Base-by-base conservation (phyloP, 2,113 vertebrate genomes). In the Entelurus aequoreus region DNA sequence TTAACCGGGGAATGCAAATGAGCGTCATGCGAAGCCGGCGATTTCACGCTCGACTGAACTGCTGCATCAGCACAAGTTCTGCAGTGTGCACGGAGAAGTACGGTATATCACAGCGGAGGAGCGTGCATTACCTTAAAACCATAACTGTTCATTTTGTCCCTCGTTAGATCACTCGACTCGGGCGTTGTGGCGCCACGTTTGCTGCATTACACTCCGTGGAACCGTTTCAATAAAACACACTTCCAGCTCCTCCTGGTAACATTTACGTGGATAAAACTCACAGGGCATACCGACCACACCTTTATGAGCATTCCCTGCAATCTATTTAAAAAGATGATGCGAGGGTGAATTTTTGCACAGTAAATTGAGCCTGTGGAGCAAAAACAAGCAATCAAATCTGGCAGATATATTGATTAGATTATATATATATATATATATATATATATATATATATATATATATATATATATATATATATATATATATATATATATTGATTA, bases 261-360 rank as follows among this genome's bases (percentile, higher is more conserved):
- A 82, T 68, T 28, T 53, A 68, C 57, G n/a, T 48, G 66, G 65
- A 68, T 65, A 48, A 61, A 66, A 65, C 78, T 81, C 68, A 72
- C 59, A 60, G 66, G 81, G 77, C 81, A 69, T 78, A 67, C 72
- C 84, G 77, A 87, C 75, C 79, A 80, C 68, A 54, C 79, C 74
- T 87, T 86, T 80, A 84, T 84, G 77, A 87, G 65, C 82, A 78
- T 79, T 79, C 79, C 62, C 71, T 78, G 76, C 71, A 76, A 72
- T 63, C 69, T 76, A 81, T 59, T 80, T 72, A 84, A 77, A 69
- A 54, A 72, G 69, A 73, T 65, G 78, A 68, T 50, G 48, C 53
- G 55, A 67, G 50, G 57, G 40, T 69, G 62, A 68, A 67, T 63
- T 68, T 73, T 53, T 67, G 5, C 35, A 68, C 35, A 72, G 71